Base-by-base conservation (phyloP, 2,797 vertebrate genomes). In the Artibeus jamaicensis region DNA sequence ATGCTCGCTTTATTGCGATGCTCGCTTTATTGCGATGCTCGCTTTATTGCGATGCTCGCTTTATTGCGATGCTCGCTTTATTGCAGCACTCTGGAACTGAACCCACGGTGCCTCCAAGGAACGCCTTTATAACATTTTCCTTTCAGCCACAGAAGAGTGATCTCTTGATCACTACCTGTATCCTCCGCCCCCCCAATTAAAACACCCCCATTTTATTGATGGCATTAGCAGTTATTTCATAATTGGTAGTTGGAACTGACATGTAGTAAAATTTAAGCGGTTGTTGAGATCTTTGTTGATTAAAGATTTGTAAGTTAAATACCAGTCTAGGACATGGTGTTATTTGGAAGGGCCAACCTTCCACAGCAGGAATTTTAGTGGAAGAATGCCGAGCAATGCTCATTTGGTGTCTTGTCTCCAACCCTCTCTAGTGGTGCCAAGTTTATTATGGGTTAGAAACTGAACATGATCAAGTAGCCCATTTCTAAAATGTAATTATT, bases 261-360 rank as follows among this genome's bases (percentile, higher is more conserved):
- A 87, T 55, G 42, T 5, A 8, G 46, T 85, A 53, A 77, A 89
- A 59, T 93, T 91, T 85, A 92, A 96, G 59, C 76, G 29, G 93
- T 92, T 96, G 89, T 94, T 95, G 81, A 70, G 79, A 62, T 87
- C 44, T 78, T 91, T 76, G 59, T 84, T 94, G 85, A 94, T 92
- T 95, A 93, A 65, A 88, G 81, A 94, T 88, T 91, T 96, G 95
- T 92, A 67, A 96, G 97, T 88, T 96, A 97, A 97, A 93, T 91
- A 71, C 87, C 87, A 88, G 89, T 90, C 95, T 94, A 91, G 70
- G 90, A 12, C 65, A 73, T 78, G 18, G n/a, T 86, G 81, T 70
- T 97, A 37, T 95, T 87, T 86, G 93, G 94, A 97, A 90, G 96
- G 81, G 67, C 93, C 86, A 93, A 42, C 97, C 94, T 96, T 96